phyloP scores from a whole-genome alignment of 2,888 invertebrate species.

The Tinea trinotella region DNA sequence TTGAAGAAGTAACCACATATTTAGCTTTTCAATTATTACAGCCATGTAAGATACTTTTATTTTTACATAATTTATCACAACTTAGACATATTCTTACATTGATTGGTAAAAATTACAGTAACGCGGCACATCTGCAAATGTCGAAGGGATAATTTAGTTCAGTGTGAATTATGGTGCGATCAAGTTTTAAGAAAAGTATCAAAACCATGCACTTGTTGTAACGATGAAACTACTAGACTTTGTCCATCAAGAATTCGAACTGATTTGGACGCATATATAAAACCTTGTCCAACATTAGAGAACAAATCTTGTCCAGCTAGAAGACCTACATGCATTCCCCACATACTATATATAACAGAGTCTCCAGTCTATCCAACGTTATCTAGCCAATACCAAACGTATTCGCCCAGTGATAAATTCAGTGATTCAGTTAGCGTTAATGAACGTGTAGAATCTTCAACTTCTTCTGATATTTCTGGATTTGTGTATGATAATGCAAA shows the following conservation, averaged over 20 bases:
- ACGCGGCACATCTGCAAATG: constrained; percentile 50
- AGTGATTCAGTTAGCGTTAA: too few species aligned
- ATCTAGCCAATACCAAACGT: too few species aligned
- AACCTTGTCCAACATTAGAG: constrained; percentile 29
- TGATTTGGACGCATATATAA: constrained; percentile 25
- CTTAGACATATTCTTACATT: constrained; percentile 38
- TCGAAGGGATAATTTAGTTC: constrained; percentile 53
- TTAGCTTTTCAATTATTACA: constrained; percentile 47
- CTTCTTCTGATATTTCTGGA: too few species aligned
- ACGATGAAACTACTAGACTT: not conserved
- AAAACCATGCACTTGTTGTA: constrained; percentile 48
- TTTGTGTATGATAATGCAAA: too few species aligned
- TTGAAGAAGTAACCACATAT: constrained; percentile 46
- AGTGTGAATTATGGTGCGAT: constrained; percentile 60
- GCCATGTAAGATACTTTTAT: constrained; percentile 38
- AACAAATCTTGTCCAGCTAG: constrained; percentile 31
- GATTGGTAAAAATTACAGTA: not conserved
- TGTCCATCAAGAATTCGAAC: not conserved
- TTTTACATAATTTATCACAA: constrained; percentile 31
- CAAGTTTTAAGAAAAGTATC: constrained; percentile 48
- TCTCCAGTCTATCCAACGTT: too few species aligned
- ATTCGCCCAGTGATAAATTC: too few species aligned
- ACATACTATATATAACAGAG: too few species aligned
- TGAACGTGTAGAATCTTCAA: too few species aligned
- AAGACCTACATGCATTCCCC: constrained; percentile 25